Conservation (phyloP, 2,113 vertebrate species). For the Asarcornis scutulata region DNA sequence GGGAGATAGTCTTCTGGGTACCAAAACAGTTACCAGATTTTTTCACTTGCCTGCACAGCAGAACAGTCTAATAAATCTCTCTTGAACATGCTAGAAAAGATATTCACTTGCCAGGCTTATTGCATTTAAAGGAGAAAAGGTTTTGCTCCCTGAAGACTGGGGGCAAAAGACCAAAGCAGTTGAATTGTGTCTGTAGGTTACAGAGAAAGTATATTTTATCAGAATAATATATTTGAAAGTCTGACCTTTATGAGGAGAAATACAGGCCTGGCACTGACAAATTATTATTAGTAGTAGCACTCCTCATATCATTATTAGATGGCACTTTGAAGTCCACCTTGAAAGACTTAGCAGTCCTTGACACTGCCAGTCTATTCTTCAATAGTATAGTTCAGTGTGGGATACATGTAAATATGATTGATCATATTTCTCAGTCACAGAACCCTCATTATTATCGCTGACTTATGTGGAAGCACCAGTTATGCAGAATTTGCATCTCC, state of each 20-base stretch:
- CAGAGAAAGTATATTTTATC: background rate
- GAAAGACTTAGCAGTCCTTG: background rate
- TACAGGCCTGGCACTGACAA: background rate
- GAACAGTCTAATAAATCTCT: background rate
- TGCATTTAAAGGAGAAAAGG: background rate
- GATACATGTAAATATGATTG: background rate
- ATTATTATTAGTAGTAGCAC: background rate
- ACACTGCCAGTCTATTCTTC: background rate
- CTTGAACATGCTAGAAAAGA: background rate
- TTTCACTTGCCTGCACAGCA: background rate
- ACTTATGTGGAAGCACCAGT: conserved; percentile 31
- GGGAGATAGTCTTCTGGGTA: background rate
- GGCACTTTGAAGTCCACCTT: background rate
- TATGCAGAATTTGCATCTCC: conserved; percentile 50
- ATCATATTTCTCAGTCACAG: conserved; percentile 34
- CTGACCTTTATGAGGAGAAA: conserved; percentile 21
- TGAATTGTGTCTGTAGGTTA: conserved; percentile 8
- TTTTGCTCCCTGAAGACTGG: background rate
- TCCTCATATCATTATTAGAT: background rate
- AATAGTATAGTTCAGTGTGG: background rate
- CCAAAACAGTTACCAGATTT: background rate
- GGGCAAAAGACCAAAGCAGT: background rate
- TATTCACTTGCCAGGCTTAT: background rate
- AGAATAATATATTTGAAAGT: conserved; percentile 1
- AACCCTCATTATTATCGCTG: conserved; percentile 50